Evolutionary conservation across 2,888 invertebrate species (phyloP).

Genomic region (Tetranychus piercei): DNA sequence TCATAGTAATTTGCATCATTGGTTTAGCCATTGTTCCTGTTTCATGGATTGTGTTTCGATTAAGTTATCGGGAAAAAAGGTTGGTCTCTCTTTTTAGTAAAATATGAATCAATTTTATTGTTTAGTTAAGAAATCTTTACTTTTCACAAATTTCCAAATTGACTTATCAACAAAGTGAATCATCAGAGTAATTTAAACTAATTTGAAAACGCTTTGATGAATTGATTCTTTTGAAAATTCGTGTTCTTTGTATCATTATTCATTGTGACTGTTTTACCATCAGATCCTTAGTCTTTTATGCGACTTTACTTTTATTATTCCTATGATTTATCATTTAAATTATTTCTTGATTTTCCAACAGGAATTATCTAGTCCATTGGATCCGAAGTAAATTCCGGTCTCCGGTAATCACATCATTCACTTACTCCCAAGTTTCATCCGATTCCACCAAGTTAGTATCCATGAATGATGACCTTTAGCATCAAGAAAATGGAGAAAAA

Average conservation of each 20-base stretch:
- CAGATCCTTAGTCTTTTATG: not conserved
- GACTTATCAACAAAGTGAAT: too few relatives aligned
- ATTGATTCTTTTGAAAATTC: too few relatives aligned
- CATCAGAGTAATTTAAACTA: too few relatives aligned
- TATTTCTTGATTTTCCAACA: not conserved
- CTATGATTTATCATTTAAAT: not conserved
- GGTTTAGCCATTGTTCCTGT: not conserved
- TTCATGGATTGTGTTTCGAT: not conserved
- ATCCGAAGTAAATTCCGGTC: conserved; percentile 6
- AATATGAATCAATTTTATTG: not conserved
- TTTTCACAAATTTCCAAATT: too few relatives aligned
- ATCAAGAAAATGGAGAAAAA: not conserved
- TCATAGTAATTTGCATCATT: not conserved
- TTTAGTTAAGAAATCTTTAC: not conserved
- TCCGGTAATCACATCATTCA: not conserved
- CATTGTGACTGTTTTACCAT: not conserved
- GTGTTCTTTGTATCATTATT: not conserved
- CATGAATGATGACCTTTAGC: not conserved
- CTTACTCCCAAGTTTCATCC: conserved; percentile 2
- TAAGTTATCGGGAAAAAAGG: not conserved
- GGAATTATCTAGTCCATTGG: conserved; percentile 7
- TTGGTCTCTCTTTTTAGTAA: not conserved
- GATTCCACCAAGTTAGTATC: conserved; percentile 6
- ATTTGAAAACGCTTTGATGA: too few relatives aligned
- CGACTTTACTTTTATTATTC: not conserved